These are phyloP conservation scores for Mesaphorura yosii DNA, from an alignment of 1,140 invertebrate genomes.

Conservation along the genomic window DNA sequence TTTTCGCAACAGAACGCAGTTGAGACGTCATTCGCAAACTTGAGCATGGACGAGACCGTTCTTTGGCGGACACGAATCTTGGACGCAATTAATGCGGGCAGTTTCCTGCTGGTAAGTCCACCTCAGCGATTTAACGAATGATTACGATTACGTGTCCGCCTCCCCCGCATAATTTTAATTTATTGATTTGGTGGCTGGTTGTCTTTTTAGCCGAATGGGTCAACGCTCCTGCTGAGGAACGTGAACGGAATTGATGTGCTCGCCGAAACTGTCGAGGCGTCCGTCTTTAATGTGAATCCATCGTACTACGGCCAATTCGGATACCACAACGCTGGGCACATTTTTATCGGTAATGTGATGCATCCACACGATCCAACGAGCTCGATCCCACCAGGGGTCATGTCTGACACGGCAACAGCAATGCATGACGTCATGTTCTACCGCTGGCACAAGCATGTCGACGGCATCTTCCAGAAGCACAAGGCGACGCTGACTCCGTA, in stretches of 20 bases:
- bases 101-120: background rate
- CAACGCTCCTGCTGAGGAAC: background rate
- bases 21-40: background rate
- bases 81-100: background rate
- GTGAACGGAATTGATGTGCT: slow-evolving; percentile 1
- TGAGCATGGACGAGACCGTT: background rate
- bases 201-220: background rate
- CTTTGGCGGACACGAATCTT: background rate
- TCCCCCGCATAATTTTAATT: no score
- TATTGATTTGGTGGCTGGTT: background rate
- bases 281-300: background rate
- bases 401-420: slow-evolving; percentile 3
- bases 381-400: slow-evolving; percentile 13
- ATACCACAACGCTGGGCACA: slow-evolving; percentile 4
- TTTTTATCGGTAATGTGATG: background rate
- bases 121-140: background rate
- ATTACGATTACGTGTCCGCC: no score
- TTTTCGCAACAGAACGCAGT: background rate
- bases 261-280: background rate
- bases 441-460: slow-evolving; percentile 7
- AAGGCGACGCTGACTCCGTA: slow-evolving; percentile 5
- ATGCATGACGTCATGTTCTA: slow-evolving; percentile 16
- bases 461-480: slow-evolving; percentile 6
- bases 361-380: slow-evolving; percentile 17
- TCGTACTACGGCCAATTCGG: slow-evolving; percentile 1